Conservation (phyloP, 2,888 invertebrate species). For the Alloscopus bannaensis region DNA sequence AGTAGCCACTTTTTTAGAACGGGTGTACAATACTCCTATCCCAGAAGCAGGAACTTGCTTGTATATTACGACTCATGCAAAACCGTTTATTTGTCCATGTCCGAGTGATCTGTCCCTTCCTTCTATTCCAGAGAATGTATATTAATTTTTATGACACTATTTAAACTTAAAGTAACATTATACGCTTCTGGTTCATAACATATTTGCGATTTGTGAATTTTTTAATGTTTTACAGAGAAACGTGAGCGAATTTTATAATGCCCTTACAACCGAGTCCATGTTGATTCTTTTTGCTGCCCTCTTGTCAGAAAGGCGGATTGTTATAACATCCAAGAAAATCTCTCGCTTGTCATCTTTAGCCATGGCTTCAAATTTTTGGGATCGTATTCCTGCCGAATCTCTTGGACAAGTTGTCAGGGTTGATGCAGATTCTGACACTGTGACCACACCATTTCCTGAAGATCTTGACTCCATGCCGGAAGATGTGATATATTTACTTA, state of each 20-base stretch:
- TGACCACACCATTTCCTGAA: slow-evolving; percentile 88
- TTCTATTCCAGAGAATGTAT: slow-evolving; percentile 96
- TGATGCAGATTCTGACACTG: slow-evolving; percentile 92
- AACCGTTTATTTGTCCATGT: slow-evolving; percentile 84
- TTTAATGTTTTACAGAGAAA: slow-evolving; percentile 83
- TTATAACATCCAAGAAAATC: slow-evolving; percentile 92
- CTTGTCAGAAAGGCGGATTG: slow-evolving; percentile 93
- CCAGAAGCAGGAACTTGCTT: slow-evolving; percentile 83
- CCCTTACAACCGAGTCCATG: slow-evolving; percentile 96
- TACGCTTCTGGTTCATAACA: too few species aligned
- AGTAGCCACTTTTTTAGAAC: slow-evolving; percentile 81
- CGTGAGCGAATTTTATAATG: slow-evolving; percentile 97
- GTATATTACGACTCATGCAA: slow-evolving; percentile 77
- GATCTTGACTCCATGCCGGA: slow-evolving; percentile 92
- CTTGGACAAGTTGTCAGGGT: slow-evolving; percentile 96
- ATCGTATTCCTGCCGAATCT: slow-evolving; percentile 81
- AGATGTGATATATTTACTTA: slow-evolving; percentile 84
- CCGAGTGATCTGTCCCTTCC: slow-evolving; percentile 90
- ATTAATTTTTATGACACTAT: slow-evolving; percentile 77
- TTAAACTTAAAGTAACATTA: too few species aligned
- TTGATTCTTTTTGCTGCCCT: slow-evolving; percentile 96
- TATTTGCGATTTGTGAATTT: too few species aligned
- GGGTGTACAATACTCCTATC: slow-evolving; percentile 82
- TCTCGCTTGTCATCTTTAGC: slow-evolving; percentile 94
- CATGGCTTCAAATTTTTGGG: slow-evolving; percentile 93